Evolutionary conservation across 2,113 vertebrate genomes (phyloP), one percentile per base, ranked within the genome.

Genomic region (Reinhardtius hippoglossoides): DNA sequence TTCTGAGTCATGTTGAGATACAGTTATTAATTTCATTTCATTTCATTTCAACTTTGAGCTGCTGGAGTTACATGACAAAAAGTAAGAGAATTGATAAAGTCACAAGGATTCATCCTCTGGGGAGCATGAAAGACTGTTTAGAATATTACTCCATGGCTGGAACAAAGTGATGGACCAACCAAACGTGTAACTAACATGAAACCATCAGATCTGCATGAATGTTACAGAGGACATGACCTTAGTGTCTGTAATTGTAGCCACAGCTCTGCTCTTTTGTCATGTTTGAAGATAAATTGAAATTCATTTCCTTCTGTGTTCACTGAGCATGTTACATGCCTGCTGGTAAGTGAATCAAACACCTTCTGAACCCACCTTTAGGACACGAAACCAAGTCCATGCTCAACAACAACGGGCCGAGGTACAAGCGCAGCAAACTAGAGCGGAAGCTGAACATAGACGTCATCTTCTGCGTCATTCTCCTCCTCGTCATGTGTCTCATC

Each of bases 301-400:
- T 10, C 1, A 2, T 80, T 80, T 75, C 27, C 60, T 5, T n/a
- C 24, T 16, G 5, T 71, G 40, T 44, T 67, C 24, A 37, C 20
- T 42, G 50, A 26, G 35, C 10, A 31, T 0, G 12, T 55, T 21
- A 24, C 67, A 24, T 58, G 26, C 31, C 58, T 54, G n/a, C 35
- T 56, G 18, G 3, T 68, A 57, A 55, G 8, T 72, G 4, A 71
- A 70, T 67, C 10, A 26, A 26, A 61, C 44, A 6, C 58, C 21
- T 74, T 79, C 75, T 78, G 10, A 55, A 88, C 37, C 21, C n/a
- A 40, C 13, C 74, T 82, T 91, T 44, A 89, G 99, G 98, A 97
- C 61, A 96, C 16, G 98, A 99, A 83, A 97, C 97, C 1, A 99
- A 99, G 90, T 96, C 97, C 80, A 97, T 99, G 97, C 91, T 99